phyloP scores from a whole-genome alignment of 2,113 vertebrate species.

The Carettochelys insculpta region DNA sequence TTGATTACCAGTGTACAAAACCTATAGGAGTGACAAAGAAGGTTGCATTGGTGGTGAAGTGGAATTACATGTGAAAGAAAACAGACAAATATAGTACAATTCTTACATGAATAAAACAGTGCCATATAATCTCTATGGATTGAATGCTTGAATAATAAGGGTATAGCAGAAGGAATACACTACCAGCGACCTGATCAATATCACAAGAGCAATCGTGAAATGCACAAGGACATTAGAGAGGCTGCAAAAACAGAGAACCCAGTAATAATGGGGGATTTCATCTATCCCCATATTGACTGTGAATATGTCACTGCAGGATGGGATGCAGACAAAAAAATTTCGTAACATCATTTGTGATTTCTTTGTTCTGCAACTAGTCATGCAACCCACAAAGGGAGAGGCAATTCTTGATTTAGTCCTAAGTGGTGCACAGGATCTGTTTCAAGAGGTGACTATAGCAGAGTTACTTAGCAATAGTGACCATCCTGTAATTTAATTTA shows the following conservation, averaged over 20 bases:
- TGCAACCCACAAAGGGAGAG: not conserved
- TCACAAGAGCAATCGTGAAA: not conserved
- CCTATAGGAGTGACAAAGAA: not conserved
- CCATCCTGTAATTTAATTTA: no score
- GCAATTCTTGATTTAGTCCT: not conserved
- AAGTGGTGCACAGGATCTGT: not conserved
- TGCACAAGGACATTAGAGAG: not conserved
- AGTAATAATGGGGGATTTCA: not conserved
- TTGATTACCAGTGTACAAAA: not conserved
- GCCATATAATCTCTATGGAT: not conserved
- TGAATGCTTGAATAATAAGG: not conserved
- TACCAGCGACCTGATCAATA: not conserved
- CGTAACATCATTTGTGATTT: not conserved
- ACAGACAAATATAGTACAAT: not conserved
- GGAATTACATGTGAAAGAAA: not conserved
- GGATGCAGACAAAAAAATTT: not conserved
- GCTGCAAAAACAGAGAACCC: not conserved
- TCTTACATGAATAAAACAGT: not conserved
- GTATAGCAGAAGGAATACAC: not conserved
- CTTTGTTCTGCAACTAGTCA: not conserved
- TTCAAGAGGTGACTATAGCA: not conserved
- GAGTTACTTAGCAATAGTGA: no score
- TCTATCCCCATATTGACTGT: not conserved
- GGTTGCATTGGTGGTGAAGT: not conserved
- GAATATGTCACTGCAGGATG: not conserved